Evolutionary conservation across 2,113 vertebrate species (phyloP).

Genomic region (Calypte anna): DNA sequence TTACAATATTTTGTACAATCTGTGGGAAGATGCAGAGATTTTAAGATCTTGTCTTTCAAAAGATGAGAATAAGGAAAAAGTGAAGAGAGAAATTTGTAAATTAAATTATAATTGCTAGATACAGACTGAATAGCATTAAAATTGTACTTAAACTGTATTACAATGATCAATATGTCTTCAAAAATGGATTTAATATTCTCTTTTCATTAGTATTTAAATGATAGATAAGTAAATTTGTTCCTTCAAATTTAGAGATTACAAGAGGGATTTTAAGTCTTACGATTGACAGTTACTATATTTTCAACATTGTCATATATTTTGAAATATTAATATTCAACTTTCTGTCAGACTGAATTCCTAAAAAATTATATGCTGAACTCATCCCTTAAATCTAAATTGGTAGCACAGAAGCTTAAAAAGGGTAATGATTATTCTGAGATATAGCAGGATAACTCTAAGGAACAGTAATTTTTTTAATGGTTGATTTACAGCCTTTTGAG

Average conservation of each 20-base stretch:
- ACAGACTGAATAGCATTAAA: background rate
- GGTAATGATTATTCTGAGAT: background rate
- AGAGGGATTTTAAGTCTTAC: conserved; percentile 10
- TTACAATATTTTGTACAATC: background rate
- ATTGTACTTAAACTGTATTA: background rate
- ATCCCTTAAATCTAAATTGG: conserved; percentile 6
- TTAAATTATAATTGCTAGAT: conserved; percentile 24
- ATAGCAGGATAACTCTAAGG: background rate
- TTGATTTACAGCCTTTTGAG: background rate
- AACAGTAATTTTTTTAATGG: background rate
- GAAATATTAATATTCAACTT: conserved; percentile 21
- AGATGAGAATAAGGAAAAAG: background rate
- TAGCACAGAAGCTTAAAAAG: background rate
- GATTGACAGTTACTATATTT: conserved; percentile 25
- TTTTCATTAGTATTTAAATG: conserved; percentile 22
- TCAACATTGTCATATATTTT: conserved; percentile 15
- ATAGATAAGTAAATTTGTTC: conserved; percentile 35
- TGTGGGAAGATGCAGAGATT: background rate
- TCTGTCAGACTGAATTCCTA: background rate
- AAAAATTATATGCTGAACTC: background rate
- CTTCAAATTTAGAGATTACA: background rate
- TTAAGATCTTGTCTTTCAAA: background rate
- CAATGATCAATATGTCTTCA: conserved; percentile 25
- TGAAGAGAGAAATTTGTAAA: background rate
- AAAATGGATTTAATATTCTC: conserved; percentile 28